Conservation (phyloP, 37 sponge, comb jelly and placozoan genomes). For the Geodia barretti region DNA sequence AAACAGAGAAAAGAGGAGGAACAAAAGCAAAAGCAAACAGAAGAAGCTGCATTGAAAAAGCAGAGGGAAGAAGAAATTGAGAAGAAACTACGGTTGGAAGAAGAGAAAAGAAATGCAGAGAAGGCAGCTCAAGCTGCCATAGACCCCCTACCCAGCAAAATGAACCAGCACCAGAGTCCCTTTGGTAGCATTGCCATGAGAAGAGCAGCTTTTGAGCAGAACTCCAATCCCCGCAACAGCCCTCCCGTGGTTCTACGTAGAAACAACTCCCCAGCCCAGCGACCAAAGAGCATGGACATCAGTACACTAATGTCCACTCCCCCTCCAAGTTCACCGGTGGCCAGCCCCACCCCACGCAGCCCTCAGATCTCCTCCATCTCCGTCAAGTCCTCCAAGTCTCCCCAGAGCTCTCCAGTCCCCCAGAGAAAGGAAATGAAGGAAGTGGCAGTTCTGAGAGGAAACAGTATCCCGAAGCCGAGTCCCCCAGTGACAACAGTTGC, state of each 20-base stretch:
- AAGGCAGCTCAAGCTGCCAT: not conserved
- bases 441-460: not conserved
- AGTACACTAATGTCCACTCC: not conserved
- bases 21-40: not conserved
- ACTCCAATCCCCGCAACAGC: not conserved
- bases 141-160: not conserved
- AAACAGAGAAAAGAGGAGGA: conserved; percentile 6
- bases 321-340: not conserved
- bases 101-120: not conserved
- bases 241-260: not conserved
- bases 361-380: conserved; percentile 18
- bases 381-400: conserved; percentile 11
- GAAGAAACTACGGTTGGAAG: not conserved
- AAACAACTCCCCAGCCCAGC: not conserved
- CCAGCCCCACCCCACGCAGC: not conserved
- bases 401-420: not conserved
- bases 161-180: too few species aligned
- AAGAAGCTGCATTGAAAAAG: not conserved
- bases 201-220: not conserved
- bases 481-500: not conserved
- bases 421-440: conserved; percentile 22
- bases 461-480: not conserved
- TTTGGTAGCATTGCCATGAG: not conserved
- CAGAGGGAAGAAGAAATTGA: not conserved
- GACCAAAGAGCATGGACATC: not conserved